Evolutionary conservation across 2,113 vertebrate species (phyloP), one percentile per base, ranked within the genome.

Genomic region (Perca schrenkii): DNA sequence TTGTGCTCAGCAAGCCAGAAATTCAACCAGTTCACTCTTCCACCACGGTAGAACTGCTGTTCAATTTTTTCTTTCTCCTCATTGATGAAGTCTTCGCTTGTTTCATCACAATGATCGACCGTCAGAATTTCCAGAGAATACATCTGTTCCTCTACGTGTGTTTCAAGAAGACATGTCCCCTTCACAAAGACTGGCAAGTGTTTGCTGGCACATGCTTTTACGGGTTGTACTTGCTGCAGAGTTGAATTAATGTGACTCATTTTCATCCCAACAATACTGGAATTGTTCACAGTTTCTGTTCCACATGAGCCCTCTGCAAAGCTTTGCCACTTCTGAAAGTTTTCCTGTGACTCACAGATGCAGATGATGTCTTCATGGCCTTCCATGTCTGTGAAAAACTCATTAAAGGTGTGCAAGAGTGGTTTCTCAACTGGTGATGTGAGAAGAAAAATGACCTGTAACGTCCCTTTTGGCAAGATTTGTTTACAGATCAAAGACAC

Each of bases 361-460:
- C 96, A 97, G 15, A 92, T 71, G 0, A 97, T 96, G 83, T 96
- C 93, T 6, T 96, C 95, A 0, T 93, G 92, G 2, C 96, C 96
- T 1, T 95, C 89, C 96, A 97, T 96, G 79, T 96, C 95, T 2
- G 89, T 87, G 46, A 96, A 96, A 89, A 97, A 97, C 74, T 95
- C 96, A 75, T 95, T 87, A 66, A 97, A 97, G 14, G 96, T 92
- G 28, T 96, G 94, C 56, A 95, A 91, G 1, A 96, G 92, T 28
- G 95, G 93, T 77, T 92, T 96, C 67, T 97, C 94, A 57, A 96
- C 94, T 47, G 92, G 89, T 0, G 96, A 96, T 0, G 92, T 50
- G 34, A 96, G 79, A 1, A 97, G 94, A 46, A 97, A 97, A 68
- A 97, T 84, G 6, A 97, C 95, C 0, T 93, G 85, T 79, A 96